Conservation (phyloP, 2,797 vertebrate genomes). For the Diplodus puntazzo region DNA sequence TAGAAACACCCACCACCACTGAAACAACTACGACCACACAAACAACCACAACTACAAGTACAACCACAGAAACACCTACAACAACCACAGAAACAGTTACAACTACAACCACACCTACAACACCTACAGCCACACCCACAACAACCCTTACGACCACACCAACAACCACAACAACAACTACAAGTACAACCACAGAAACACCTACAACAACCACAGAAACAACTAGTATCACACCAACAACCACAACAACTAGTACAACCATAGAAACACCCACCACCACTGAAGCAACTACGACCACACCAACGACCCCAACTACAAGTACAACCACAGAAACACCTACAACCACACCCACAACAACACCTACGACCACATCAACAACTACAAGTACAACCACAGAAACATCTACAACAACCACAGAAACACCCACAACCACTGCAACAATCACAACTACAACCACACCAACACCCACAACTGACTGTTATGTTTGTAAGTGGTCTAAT, state of each 20-base stretch:
- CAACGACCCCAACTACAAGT: background rate
- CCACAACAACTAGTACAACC: background rate
- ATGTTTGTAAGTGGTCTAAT: constrained; percentile 81
- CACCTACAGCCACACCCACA: too few relatives aligned
- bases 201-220: constrained; percentile 1
- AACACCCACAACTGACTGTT: background rate
- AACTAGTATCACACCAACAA: background rate
- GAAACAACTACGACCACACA: too few relatives aligned
- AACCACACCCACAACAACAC: too few relatives aligned
- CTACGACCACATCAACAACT: background rate
- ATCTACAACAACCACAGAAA: background rate
- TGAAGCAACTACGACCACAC: background rate
- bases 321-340: constrained; percentile 18
- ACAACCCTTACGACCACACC: too few relatives aligned
- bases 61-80: constrained; percentile 42
- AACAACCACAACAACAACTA: background rate
- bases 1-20: too few relatives aligned
- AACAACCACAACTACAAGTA: too few relatives aligned
- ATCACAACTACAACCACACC: background rate
- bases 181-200: fast-evolving
- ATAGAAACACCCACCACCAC: constrained; percentile 39
- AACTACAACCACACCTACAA: background rate
- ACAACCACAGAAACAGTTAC: constrained; percentile 18
- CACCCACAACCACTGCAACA: constrained; percentile 36
- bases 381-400: background rate